These are phyloP conservation scores for Barnardius zonarius DNA, from an alignment of 2,113 vertebrate species.

Conservation along the genomic window DNA sequence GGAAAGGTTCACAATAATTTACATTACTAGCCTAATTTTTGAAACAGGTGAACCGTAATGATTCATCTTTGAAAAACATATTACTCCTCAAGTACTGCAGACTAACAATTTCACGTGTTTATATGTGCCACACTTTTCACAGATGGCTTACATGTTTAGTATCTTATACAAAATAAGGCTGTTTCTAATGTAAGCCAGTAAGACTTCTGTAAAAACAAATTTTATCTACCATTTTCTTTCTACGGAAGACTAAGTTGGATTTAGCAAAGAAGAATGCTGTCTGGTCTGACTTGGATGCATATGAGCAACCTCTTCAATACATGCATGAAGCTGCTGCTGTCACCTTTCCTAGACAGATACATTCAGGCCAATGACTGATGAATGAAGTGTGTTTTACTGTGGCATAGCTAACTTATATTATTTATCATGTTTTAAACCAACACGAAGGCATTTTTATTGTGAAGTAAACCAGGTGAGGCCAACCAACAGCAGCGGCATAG, in stretches of 20 bases:
- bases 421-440: neutral
- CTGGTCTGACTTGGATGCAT: neutral
- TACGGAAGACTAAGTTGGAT: neutral
- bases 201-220: neutral
- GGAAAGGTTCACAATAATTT: slow-evolving; percentile 9
- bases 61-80: neutral
- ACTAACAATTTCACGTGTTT: neutral
- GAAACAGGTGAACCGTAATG: neutral
- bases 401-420: neutral
- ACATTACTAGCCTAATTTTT: neutral
- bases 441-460: neutral
- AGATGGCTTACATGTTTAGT: neutral
- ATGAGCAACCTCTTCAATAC: neutral
- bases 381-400: neutral
- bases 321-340: neutral
- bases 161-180: neutral
- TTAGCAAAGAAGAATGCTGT: neutral
- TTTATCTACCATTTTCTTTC: neutral
- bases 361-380: neutral
- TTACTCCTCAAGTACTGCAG: neutral
- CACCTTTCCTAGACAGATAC: neutral
- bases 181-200: neutral
- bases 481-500: neutral
- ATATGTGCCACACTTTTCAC: neutral
- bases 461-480: neutral